Percentiles rank a stretch among this genome's conserved stretches.
These are phyloP conservation scores for Chesias legatella DNA, from an alignment of 2,888 invertebrate species.

Conservation along the genomic window DNA sequence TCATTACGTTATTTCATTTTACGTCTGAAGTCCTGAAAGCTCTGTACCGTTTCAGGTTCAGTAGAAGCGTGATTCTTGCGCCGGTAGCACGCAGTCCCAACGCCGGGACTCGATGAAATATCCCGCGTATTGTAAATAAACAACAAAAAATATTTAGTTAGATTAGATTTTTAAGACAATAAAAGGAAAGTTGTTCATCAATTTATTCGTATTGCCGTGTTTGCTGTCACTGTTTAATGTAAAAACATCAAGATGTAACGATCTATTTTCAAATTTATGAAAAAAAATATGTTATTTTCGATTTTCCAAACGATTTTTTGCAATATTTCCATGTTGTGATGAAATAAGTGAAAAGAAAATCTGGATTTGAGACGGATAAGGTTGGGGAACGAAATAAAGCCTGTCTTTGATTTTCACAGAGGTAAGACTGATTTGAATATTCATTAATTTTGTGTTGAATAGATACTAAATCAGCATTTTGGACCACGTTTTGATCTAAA, in stretches of 20 bases:
- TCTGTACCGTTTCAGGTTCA: conserved; percentile 16
- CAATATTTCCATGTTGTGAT: conserved; percentile 4
- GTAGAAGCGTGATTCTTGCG: conserved; percentile 25
- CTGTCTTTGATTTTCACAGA: conserved; percentile 18
- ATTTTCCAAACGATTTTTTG: too few species aligned
- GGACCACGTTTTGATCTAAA: too few species aligned
- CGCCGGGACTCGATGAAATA: conserved; percentile 4
- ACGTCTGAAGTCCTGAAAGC: conserved; percentile 17
- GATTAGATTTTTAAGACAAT: neutral
- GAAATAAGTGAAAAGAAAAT: conserved; percentile 19
- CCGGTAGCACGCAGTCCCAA: conserved; percentile 18
- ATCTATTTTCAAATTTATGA: conserved; percentile 8
- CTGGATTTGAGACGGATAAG: conserved; percentile 17
- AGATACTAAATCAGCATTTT: too few species aligned
- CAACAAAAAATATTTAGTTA: conserved; percentile 5
- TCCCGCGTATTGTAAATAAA: conserved; percentile 24
- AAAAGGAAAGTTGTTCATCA: neutral
- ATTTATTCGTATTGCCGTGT: neutral
- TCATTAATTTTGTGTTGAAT: neutral
- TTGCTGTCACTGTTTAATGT: conserved; percentile 3
- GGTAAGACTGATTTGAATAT: conserved; percentile 22
- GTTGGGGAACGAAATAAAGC: conserved; percentile 17
- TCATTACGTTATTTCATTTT: conserved; percentile 7
- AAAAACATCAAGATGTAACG: conserved; percentile 14
- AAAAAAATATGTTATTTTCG: conserved; percentile 1